These are phyloP conservation scores for Crotalus horridus DNA, from an alignment of 2,113 vertebrate genomes.

Conservation along the genomic window DNA sequence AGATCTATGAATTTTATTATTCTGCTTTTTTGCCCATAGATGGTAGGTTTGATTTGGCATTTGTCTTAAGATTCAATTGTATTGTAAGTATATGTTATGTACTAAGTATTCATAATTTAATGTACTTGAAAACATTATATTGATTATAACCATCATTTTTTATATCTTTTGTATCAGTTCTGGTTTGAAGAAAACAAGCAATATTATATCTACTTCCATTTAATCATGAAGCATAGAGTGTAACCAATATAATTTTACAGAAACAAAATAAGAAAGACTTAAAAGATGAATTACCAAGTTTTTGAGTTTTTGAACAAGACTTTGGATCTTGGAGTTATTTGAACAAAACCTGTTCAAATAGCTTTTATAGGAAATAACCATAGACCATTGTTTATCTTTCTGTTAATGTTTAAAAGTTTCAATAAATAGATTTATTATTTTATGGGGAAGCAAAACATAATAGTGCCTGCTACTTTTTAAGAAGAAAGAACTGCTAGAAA, in stretches of 20 bases:
- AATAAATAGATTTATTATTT: not conserved
- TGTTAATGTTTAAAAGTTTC: not conserved
- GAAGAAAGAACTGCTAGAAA: not conserved
- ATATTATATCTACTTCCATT: constrained; percentile 12
- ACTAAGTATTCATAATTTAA: not conserved
- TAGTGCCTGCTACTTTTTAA: constrained; percentile 7
- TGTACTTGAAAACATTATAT: not conserved
- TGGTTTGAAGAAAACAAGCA: not conserved
- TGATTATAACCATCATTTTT: not conserved
- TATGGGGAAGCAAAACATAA: not conserved
- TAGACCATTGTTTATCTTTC: not conserved
- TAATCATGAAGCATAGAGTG: not conserved
- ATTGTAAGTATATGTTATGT: constrained; percentile 17
- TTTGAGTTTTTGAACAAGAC: not conserved
- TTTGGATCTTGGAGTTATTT: not conserved
- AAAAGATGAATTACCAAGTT: constrained; percentile 7
- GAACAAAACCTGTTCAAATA: constrained; percentile 1
- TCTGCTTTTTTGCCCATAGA: not conserved
- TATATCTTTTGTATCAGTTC: not conserved
- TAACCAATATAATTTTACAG: not conserved
- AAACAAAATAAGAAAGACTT: rapidly evolving
- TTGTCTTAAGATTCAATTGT: constrained; percentile 34
- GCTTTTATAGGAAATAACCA: not conserved
- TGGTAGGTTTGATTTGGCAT: not conserved
- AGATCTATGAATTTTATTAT: not conserved